Base-by-base conservation (phyloP, 2,888 invertebrate species). In the Chymomyza procnemis region DNA sequence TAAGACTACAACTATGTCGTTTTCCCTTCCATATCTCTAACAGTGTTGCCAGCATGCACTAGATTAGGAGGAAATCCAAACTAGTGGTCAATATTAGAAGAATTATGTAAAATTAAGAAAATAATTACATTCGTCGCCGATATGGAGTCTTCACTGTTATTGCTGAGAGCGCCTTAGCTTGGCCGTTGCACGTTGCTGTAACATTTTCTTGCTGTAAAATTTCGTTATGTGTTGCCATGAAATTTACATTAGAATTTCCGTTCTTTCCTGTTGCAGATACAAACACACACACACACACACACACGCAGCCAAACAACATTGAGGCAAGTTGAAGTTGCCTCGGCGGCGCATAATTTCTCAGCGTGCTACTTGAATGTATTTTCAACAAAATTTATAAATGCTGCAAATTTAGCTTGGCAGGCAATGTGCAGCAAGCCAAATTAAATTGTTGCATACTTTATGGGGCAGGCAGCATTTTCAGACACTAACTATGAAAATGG, bases 191-290 rank as follows among this genome's bases (percentile, higher is more conserved):
- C 63, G 59, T 30, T n/a, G 9, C 50, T 47, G 54, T 56, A 67
- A 65, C 73, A 75, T 73, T 81, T 81, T 79, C 67, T 64, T 73
- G 63, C 64, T 18, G 21, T n/a, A 62, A 64, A 73, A 71, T 78
- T 82, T 69, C 67, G 72, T 66, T 78, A 82, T 82, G 85, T 80
- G 83, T 78, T 79, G 83, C 79, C 70, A 78, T 80, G 71, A 79
- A 83, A 83, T 85, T 74, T 75, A 74, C 78, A 81, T 83, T 85
- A 75, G 73, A 78, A 79, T 85, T 85, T 82, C 75, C 75, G 71
- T 61, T 59, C 26, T 57, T 64, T 69, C 67, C 70, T 52, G 22
- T 18, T 14, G 22, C 61, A 57, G 19, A 34, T 48, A 34, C 48
- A 56, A 12, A 54, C 12, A 50, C 6, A 46, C 55, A 52, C 21